A percentile compares a stretch with the other conserved stretches of the same genome.
phyloP scores from a whole-genome alignment of 2,113 vertebrate genomes.

The Anoplopoma fimbria region DNA sequence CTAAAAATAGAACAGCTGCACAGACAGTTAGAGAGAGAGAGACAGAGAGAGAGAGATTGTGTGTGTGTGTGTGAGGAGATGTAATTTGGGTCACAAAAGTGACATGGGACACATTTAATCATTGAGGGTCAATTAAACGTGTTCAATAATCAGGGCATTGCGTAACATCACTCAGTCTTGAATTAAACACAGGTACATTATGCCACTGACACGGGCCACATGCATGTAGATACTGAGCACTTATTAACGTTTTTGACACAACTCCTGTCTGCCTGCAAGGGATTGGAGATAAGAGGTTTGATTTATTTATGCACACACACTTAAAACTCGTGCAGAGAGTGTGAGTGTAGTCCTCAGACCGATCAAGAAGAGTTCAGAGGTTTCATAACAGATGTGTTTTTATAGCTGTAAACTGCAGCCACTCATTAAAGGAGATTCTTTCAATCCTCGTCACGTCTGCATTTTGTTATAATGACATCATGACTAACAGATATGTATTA shows the following conservation, averaged over 20 bases:
- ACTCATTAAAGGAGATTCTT: background rate
- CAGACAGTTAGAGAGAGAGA: constrained; percentile 6
- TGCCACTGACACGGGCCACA: constrained; percentile 38
- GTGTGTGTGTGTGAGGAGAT: background rate
- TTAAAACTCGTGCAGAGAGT: background rate
- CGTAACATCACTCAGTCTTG: constrained; percentile 51
- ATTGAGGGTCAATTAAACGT: constrained; percentile 62
- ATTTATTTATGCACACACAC: background rate
- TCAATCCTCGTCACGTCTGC: background rate
- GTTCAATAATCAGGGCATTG: constrained; percentile 71
- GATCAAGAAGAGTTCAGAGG: background rate
- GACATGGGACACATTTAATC: constrained; percentile 71
- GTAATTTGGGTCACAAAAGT: constrained; percentile 68
- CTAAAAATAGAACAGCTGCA: constrained; percentile 67
- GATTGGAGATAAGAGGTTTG: background rate
- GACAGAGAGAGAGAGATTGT: background rate
- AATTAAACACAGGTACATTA: constrained; percentile 67
- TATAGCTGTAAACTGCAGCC: background rate
- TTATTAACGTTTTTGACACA: constrained; percentile 5
- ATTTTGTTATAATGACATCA: background rate
- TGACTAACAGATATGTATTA: background rate
- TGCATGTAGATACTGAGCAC: background rate
- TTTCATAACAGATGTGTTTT: background rate
- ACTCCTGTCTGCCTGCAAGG: constrained; percentile 58
- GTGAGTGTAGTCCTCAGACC: background rate